Base-by-base conservation (phyloP, 2,113 vertebrate genomes). In the Nanger granti region DNA sequence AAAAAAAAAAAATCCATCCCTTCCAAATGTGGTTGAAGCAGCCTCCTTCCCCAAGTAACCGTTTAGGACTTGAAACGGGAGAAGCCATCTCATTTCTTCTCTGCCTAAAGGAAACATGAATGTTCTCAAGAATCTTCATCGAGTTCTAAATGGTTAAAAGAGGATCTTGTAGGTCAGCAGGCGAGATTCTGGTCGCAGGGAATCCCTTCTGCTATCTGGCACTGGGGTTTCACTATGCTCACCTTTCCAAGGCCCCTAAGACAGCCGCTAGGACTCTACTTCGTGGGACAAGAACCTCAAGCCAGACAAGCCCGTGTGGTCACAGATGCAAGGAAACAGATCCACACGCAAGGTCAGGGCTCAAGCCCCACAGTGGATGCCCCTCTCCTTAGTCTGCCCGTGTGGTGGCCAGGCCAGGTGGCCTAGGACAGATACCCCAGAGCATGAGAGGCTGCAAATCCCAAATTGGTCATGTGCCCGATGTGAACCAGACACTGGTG, bases 81-180 rank as follows among this genome's bases (percentile, higher is more conserved):
- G 60, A 94, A 59, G 37, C 18, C 57, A 91, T 34, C 60, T 76
- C 34, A 34, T 29, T 55, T 28, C 69, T 55, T 90, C 52, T 93
- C 29, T 54, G 17, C n/a, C 47, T 69, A 55, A 55, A 95, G 69
- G 82, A 97, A 95, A 55, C 7, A 8, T 57, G 37, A 82, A 90
- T 90, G 85, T 82, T 90, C 87, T 89, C 93, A 54, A 93, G 83
- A 64, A 41, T 80, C 41, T 79, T 91, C 41, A 29, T 4, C n/a
- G 73, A 92, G 59, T 84, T 95, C 83, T 89, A 60, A 96, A 66
- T n/a, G 26, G 91, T 47, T 94, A 97, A 88, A 88, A 93, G 86
- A 66, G 4, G 26, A 57, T 28, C 86, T 62, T 83, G 8, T 14
- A 89, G n/a, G 44, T 55, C 62, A 95, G 37, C 2, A 64, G 90